Conservation (phyloP, 2,888 invertebrate genomes). For the Neuroscelio doddi region DNA sequence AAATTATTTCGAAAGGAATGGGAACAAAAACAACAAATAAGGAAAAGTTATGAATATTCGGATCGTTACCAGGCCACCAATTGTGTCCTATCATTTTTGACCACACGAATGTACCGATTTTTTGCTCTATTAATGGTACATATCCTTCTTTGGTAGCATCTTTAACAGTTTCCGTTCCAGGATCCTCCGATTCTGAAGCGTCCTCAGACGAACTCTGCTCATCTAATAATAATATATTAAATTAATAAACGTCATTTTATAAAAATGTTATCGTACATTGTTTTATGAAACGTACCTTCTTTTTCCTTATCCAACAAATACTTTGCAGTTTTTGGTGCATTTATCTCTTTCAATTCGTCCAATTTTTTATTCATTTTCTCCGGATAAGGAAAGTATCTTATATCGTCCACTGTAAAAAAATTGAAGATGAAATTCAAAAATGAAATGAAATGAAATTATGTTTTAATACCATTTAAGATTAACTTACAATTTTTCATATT, state of each 20-base stretch:
- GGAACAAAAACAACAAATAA: too few species aligned
- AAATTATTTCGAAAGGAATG: neutral
- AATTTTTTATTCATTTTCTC: constrained; percentile 50
- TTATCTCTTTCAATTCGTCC: constrained; percentile 49
- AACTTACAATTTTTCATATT: constrained; percentile 50
- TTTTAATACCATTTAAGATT: neutral
- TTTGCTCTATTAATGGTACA: constrained; percentile 60
- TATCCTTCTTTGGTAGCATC: constrained; percentile 35
- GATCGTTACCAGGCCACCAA: constrained; percentile 64
- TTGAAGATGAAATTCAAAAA: constrained; percentile 3
- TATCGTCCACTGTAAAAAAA: constrained; percentile 51
- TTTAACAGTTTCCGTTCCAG: constrained; percentile 7
- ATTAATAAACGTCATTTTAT: neutral
- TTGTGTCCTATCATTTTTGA: constrained; percentile 62
- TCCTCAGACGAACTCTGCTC: neutral
- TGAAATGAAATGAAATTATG: constrained; percentile 4
- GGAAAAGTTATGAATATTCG: too few species aligned
- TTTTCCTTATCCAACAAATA: constrained; percentile 46
- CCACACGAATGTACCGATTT: constrained; percentile 64
- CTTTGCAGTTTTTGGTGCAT: constrained; percentile 52
- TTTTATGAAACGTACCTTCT: constrained; percentile 32
- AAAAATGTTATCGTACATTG: constrained; percentile 23
- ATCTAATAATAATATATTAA: neutral
- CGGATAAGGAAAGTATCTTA: constrained; percentile 61
- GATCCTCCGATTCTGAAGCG: neutral